Evolutionary conservation across 1,140 invertebrate genomes (phyloP), one percentile per base, ranked within the genome.

Genomic region (Neodiprion fabricii): DNA sequence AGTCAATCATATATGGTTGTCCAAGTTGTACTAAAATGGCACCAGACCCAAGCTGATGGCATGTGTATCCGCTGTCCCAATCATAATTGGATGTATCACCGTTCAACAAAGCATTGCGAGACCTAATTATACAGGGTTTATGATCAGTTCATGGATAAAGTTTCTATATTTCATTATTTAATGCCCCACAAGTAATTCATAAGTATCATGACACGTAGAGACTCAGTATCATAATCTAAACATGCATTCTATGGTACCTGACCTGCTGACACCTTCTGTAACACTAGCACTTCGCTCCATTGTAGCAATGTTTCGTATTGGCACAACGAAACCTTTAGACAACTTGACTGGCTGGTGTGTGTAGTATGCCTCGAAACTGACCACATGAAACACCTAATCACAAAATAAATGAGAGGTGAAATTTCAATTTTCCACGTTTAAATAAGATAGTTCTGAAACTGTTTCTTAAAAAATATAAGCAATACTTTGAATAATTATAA

Each of bases 21-120:
- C 96, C 96, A 75, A 99, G 91, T 89, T 99, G 97, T 73, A 99
- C 93, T 76, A 97, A 91, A 83, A 99, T 99, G 76, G 94, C 92
- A 48, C 98, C 98, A 81, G 95, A 97, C 77, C 98, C 97, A 61
- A 99, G 89, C 89, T 99, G 98, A 91, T 99, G 98, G 87, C 98
- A 99, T 2, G 98, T 99, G 87, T 99, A 99, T 69, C 98, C 97
- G 76, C 94, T 96, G 87, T 99, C 98, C 98, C 98, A 99, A 90
- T 99, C 97, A 88, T 99, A 99, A 85, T 96, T 94, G 78, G 94
- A 92, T 48, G 92, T 96, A 82, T 99, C 96, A 4, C 97, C 98
- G 91, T 99, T 99, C 73, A 99, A 91, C 9, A 99, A 90, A n/a
- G 96, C 95, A 91, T 99, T 98, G 71, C 97, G 91, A 70, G 94